Conservation (phyloP, 1,140 invertebrate genomes). For the Drosophila novamexicana region DNA sequence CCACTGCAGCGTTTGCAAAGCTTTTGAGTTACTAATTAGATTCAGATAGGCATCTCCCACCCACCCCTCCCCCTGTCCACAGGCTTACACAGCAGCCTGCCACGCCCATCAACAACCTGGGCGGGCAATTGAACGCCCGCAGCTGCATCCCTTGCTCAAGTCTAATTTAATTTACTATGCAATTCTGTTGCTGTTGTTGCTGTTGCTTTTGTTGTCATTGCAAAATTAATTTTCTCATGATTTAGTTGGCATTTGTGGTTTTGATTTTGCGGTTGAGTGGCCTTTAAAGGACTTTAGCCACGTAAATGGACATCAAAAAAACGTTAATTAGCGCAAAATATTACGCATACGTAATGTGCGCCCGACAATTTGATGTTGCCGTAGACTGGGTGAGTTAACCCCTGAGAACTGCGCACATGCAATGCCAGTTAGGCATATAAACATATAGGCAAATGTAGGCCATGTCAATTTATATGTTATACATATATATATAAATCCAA, state of each 20-base stretch:
- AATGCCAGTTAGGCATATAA: constrained; percentile 18
- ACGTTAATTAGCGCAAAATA: constrained; percentile 63
- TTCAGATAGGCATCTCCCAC: constrained; percentile 33
- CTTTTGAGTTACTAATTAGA: constrained; percentile 79
- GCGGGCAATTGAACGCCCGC: not conserved
- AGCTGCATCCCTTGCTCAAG: constrained; percentile 29
- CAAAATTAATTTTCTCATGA: constrained; percentile 80
- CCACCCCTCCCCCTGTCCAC: not conserved
- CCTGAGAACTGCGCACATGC: constrained; percentile 58
- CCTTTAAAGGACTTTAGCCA: constrained; percentile 54
- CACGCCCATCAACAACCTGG: not conserved
- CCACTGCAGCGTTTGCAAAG: constrained; percentile 33
- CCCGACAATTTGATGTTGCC: not conserved
- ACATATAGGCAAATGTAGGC: constrained; percentile 13
- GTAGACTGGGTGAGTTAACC: constrained; percentile 20
- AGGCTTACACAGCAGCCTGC: not conserved
- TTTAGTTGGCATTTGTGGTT: constrained; percentile 78
- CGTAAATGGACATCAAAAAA: constrained; percentile 49
- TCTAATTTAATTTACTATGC: constrained; percentile 77
- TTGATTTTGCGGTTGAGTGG: constrained; percentile 76
- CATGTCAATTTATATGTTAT: constrained; percentile 6
- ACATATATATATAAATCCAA: constrained; percentile 18
- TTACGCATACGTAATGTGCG: constrained; percentile 38
- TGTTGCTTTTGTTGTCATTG: constrained; percentile 53
- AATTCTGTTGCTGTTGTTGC: constrained; percentile 47